Evolutionary conservation across 2,888 invertebrate genomes (phyloP).

Genomic region (Sesia bembeciformis): DNA sequence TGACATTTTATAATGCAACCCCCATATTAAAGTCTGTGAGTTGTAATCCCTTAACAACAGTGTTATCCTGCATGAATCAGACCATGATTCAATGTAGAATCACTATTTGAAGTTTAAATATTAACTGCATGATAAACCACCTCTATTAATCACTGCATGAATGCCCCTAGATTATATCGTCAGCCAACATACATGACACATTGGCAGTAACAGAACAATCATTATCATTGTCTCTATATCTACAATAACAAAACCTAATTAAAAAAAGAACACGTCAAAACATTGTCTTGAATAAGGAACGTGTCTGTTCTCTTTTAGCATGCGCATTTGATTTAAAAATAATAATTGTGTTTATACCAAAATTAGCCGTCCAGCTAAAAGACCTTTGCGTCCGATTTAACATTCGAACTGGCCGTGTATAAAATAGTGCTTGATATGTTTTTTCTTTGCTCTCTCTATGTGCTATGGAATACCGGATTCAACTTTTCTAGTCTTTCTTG

Average conservation of each 20-base stretch:
- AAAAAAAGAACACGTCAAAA: not conserved
- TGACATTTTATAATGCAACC: conserved; percentile 47
- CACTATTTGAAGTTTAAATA: not conserved
- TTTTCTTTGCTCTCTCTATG: no score
- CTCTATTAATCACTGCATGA: conserved; percentile 1
- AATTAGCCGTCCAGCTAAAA: no score
- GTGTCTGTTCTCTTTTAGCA: no score
- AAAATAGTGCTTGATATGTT: no score
- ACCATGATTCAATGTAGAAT: conserved; percentile 17
- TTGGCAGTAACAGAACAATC: not conserved
- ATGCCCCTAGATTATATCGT: not conserved
- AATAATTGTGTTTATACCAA: no score
- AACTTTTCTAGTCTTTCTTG: no score
- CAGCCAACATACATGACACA: not conserved
- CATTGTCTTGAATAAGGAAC: not conserved
- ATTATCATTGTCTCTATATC: not conserved
- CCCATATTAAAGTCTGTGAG: conserved; percentile 11
- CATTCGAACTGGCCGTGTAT: no score
- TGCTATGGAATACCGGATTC: no score
- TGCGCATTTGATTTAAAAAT: no score
- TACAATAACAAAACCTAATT: not conserved
- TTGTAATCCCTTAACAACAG: conserved; percentile 1
- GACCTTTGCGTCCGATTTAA: no score
- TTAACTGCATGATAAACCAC: not conserved
- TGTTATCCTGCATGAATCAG: conserved; percentile 29